A percentile compares a stretch with the other conserved stretches of the same genome.
Conservation (phyloP, 2,113 vertebrate genomes). For the Ammodramus savannarum region DNA sequence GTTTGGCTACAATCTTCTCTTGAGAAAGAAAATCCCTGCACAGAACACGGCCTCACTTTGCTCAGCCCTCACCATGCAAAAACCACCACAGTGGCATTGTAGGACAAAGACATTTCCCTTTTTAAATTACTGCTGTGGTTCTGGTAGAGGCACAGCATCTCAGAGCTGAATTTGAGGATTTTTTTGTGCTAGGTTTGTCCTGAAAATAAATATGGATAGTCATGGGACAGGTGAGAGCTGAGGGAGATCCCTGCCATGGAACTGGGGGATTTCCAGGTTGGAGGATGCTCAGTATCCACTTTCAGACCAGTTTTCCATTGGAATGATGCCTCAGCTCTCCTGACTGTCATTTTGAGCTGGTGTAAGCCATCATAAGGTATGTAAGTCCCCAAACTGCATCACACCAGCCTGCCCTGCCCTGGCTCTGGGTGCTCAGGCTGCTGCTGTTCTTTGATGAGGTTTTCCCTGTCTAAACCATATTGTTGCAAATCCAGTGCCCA, state of each 20-base stretch:
- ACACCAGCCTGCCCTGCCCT: neutral
- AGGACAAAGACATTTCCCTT: neutral
- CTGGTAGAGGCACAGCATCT: neutral
- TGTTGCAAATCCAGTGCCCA: neutral
- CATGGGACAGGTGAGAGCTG: neutral
- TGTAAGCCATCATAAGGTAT: neutral
- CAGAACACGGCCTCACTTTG: neutral
- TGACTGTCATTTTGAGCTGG: rapidly evolving
- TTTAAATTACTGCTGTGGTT: neutral
- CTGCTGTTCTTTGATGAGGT: rapidly evolving
- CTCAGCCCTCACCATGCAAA: neutral
- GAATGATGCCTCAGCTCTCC: neutral
- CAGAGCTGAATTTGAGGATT: neutral
- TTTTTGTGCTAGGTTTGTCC: neutral
- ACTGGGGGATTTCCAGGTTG: neutral
- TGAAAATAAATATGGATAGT: neutral
- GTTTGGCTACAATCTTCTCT: slow-evolving; percentile 8
- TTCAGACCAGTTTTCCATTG: neutral
- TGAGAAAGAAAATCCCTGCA: slow-evolving; percentile 3
- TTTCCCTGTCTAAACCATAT: neutral
- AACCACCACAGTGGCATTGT: neutral
- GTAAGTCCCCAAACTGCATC: neutral
- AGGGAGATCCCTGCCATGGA: neutral
- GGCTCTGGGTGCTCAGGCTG: neutral
- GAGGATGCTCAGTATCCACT: neutral